phyloP scores from a whole-genome alignment of 2,113 vertebrate species.

The Phodopus roborovskii region DNA sequence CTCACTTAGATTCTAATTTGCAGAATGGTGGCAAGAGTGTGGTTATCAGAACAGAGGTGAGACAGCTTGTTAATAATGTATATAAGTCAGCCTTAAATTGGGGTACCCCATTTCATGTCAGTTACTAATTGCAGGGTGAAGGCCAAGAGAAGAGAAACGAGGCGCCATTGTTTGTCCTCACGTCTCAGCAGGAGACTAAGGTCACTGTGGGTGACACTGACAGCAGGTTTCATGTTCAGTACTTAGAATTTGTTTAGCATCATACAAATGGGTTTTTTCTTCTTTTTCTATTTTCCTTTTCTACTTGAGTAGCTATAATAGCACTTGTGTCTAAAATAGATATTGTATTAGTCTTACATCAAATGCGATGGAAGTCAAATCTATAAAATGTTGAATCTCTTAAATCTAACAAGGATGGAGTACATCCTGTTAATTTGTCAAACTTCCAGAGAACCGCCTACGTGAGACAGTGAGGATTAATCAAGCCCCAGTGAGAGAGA shows the following conservation, averaged over 20 bases:
- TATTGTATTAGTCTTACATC: slow-evolving; percentile 52
- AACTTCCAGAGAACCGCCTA: slow-evolving; percentile 73
- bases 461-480: slow-evolving; percentile 78
- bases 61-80: neutral
- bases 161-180: neutral
- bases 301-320: slow-evolving; percentile 25
- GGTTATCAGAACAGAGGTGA: neutral
- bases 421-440: slow-evolving; percentile 83
- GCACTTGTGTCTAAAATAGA: slow-evolving; percentile 66
- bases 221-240: neutral
- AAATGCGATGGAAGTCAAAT: slow-evolving; percentile 66
- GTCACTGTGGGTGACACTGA: no score
- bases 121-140: neutral
- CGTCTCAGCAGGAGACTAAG: neutral
- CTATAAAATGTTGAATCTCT: slow-evolving; percentile 71
- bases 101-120: neutral
- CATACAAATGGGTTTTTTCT: neutral
- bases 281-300: neutral
- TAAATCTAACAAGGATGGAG: slow-evolving; percentile 67
- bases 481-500: slow-evolving; percentile 70
- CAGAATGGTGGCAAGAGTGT: neutral
- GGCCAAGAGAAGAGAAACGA: neutral
- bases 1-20: neutral
- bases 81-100: neutral
- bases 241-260: slow-evolving; percentile 27